Conservation (phyloP, 1,140 invertebrate species). For the Agrilus planipennis region DNA sequence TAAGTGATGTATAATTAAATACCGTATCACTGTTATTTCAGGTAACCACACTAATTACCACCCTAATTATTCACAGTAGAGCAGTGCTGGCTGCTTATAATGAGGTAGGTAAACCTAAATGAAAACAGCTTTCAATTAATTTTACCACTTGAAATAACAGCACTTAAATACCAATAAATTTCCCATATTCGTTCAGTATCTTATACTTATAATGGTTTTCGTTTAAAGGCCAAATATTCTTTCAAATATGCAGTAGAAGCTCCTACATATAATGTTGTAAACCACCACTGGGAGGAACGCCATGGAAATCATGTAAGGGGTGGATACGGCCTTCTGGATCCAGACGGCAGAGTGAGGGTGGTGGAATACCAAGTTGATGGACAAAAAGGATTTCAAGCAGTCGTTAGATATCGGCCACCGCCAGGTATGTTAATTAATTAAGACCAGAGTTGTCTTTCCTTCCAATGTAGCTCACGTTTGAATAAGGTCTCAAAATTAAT, state of each 20-base stretch:
- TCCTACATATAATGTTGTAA: constrained; percentile 25
- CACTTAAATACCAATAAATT: too few relatives aligned
- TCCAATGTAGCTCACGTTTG: too few relatives aligned
- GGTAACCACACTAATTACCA: too few relatives aligned
- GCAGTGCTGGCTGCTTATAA: too few relatives aligned
- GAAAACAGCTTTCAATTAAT: too few relatives aligned
- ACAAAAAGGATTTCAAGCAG: constrained; percentile 34
- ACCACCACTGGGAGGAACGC: constrained; percentile 37
- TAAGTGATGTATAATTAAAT: too few relatives aligned
- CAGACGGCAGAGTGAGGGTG: constrained; percentile 35
- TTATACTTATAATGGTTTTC: too few relatives aligned
- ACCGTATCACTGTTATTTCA: too few relatives aligned
- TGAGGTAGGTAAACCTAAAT: too few relatives aligned
- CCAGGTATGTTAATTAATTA: constrained; percentile 10
- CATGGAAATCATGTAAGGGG: constrained; percentile 34
- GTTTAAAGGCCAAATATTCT: constrained; percentile 32
- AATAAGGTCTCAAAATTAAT: not conserved
- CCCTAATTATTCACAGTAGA: too few relatives aligned
- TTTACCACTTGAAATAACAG: too few relatives aligned
- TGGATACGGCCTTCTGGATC: constrained; percentile 37
- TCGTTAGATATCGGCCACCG: constrained; percentile 32
- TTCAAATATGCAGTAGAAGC: constrained; percentile 38
- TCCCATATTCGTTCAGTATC: not conserved
- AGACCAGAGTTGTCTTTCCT: too few relatives aligned
- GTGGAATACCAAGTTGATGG: constrained; percentile 39